Evolutionary conservation across 2,113 vertebrate species (phyloP), one percentile per base, ranked within the genome.

Genomic region (Corythaeola cristata): DNA sequence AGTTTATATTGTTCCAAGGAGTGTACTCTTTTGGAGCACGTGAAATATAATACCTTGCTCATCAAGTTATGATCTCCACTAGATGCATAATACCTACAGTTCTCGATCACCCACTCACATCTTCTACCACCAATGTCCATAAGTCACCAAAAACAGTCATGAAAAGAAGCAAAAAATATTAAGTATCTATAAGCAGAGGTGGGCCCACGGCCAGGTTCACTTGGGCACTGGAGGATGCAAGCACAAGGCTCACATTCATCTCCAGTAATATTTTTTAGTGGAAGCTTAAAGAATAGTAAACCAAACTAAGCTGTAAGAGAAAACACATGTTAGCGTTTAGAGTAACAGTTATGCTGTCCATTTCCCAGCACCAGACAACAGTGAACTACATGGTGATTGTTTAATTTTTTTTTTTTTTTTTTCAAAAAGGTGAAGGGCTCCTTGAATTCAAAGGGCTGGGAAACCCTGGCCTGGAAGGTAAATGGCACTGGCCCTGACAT

Each of bases 281-380:
- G 8, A 72, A 92, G 69, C 62, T 89, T 79, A 71, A 95, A 82
- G 81, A 91, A 26, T 33, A 93, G 45, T n/a, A 68, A 92, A 95
- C 67, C 89, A 58, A 95, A 76, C 85, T 45, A 9, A 87, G 63
- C 84, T 82, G 59, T 44, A 75, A 91, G 79, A 94, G 52, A 87
- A 95, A 95, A 95, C 35, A 63, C 53, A 75, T 78, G 95, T 93
- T 92, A 95, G 89, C 91, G 96, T 96, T 95, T 96, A 91, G 81
- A 96, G 89, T 94, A 96, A 49, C 52, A 68, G 76, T 71, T 89
- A 63, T 91, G 85, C 91, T 91, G 84, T 82, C 60, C 17, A 49
- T 85, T 94, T 87, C 58, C 89, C 91, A 95, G 76, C 94, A 79
- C 32, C 80, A 92, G 72, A 71, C 50, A 89, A 68, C 55, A 89